Percentiles rank a stretch among this genome's conserved stretches.
Evolutionary conservation across 2,113 vertebrate genomes (phyloP).

Genomic region (Callorhinus ursinus): DNA sequence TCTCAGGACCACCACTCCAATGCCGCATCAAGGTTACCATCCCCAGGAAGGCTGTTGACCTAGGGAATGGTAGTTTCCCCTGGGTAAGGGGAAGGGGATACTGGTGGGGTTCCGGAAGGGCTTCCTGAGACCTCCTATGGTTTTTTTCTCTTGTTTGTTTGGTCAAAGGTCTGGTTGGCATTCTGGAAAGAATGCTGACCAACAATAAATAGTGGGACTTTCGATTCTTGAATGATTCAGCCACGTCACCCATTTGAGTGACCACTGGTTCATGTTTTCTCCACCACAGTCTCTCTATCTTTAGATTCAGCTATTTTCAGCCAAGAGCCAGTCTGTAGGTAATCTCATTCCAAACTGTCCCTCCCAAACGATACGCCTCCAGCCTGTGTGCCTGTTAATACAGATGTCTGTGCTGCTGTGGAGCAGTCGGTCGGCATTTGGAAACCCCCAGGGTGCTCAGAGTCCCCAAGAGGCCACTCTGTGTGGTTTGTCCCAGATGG

Average conservation of each 20-base stretch:
- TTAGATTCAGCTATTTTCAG: not conserved
- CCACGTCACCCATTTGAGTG: not conserved
- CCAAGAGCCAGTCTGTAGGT: not conserved
- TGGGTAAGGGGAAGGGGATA: not conserved
- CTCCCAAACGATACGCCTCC: not conserved
- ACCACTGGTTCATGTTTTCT: not conserved
- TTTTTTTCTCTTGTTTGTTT: not conserved
- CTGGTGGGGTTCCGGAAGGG: not conserved
- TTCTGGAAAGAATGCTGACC: not conserved
- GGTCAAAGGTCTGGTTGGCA: not conserved
- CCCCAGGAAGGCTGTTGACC: not conserved
- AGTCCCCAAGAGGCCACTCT: not conserved
- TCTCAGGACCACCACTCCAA: not conserved
- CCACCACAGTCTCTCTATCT: not conserved
- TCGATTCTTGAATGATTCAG: not conserved
- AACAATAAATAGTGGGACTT: not conserved
- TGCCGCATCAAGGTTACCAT: not conserved
- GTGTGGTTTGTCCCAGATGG: not conserved
- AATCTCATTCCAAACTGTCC: too few species aligned
- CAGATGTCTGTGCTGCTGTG: not conserved
- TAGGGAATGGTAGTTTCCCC: not conserved
- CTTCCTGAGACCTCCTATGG: fast-evolving
- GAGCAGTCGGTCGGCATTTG: not conserved
- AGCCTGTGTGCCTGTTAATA: not conserved
- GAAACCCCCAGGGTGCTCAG: not conserved